Base-by-base conservation (phyloP, 2,888 invertebrate genomes). In the Noctua janthina region DNA sequence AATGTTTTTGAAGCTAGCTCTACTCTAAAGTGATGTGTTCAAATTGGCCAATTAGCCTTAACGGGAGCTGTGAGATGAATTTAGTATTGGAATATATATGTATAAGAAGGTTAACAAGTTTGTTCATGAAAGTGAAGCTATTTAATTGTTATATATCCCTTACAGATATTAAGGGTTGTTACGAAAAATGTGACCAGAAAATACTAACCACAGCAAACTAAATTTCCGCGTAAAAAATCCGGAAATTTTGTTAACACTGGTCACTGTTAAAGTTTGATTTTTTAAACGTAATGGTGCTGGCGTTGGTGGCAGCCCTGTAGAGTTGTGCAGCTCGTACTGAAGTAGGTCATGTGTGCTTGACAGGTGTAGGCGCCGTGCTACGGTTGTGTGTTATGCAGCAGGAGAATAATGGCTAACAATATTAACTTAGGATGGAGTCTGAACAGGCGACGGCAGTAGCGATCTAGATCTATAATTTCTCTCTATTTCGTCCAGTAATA, bases 341-440 rank as follows among this genome's bases (percentile, higher is more conserved):
- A 76, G 67, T 78, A 83, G 29, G 86, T 80, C 83, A 88, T 76
- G 90, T 91, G 91, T 88, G 89, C 85, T 85, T 85, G 69, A 74
- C 51, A 64, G 79, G 75, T 75, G 62, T 78, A 67, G 81, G 89
- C 87, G 90, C 81, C 76, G 83, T 76, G 80, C 64, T 86, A 82
- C 92, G 94, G 94, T 93, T 93, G 94, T 91, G 92, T 87, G 90
- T 86, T 88, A 84, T 88, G 95, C 94, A 90, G 95, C 95, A 96
- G 96, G 96, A 96, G 96, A 96, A 94, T 96, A 96, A 96, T 95
- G 93, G 96, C 93, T 94, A 95, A 96, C 93, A 95, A 95, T 95
- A 95, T 93, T 85, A 29, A 29, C 88, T 90, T 83, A 89, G 85
- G 74, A 75, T 77, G 51, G 84, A 90, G 88, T 68, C 71, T 79